phyloP scores from a whole-genome alignment of 2,113 vertebrate genomes.

The Phainopepla nitens region DNA sequence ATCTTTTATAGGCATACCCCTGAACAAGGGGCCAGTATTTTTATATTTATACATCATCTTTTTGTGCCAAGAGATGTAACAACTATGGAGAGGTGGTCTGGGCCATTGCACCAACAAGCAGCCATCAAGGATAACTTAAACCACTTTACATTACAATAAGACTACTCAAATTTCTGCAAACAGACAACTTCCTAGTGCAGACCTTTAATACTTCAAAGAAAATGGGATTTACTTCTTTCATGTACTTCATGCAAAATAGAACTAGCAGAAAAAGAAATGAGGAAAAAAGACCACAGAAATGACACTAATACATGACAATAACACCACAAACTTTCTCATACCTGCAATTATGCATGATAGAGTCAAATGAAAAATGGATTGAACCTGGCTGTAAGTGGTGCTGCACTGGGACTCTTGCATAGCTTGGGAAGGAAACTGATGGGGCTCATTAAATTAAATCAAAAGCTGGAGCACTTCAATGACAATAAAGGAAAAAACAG shows the following conservation, averaged over 20 bases:
- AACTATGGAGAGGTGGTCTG: not conserved
- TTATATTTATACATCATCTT: not conserved
- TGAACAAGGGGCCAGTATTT: rapidly evolving
- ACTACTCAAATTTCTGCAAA: not conserved
- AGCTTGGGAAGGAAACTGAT: not conserved
- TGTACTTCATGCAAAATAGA: not conserved
- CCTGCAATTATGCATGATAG: not conserved
- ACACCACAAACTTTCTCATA: not conserved
- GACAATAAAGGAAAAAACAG: not conserved
- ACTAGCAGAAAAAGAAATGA: not conserved
- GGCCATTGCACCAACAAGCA: not conserved
- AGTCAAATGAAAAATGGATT: not conserved
- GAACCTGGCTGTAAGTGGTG: not conserved
- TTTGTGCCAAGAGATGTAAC: not conserved
- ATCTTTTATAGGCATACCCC: not conserved
- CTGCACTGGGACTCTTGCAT: not conserved
- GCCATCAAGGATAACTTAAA: not conserved
- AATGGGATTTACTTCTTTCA: rapidly evolving
- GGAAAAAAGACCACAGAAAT: not conserved
- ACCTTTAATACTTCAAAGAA: not conserved
- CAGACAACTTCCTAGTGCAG: not conserved
- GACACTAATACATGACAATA: rapidly evolving
- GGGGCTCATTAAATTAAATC: not conserved
- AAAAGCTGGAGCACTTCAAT: not conserved
- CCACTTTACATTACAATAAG: not conserved